These are phyloP conservation scores for Desoria tigrina DNA, from an alignment of 2,888 invertebrate species.

Conservation along the genomic window DNA sequence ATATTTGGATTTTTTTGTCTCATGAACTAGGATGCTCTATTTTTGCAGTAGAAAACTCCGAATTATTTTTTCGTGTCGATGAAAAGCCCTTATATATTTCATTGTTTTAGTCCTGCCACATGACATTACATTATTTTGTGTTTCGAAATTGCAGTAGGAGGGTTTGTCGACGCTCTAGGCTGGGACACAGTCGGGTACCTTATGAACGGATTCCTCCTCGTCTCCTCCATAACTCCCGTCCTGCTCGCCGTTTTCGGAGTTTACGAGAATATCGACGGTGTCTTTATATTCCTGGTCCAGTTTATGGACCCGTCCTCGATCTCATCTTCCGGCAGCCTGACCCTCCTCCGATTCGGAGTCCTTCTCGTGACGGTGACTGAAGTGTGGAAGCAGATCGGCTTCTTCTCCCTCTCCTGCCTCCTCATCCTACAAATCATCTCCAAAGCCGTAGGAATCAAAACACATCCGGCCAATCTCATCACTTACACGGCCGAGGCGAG, in stretches of 20 bases:
- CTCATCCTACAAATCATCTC: constrained; percentile 11
- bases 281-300: background rate
- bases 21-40: too few species aligned
- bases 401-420: constrained; percentile 16
- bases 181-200: constrained; percentile 6
- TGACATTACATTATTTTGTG: too few species aligned
- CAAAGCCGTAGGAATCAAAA: constrained; percentile 12
- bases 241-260: constrained; percentile 6
- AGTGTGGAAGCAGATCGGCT: constrained; percentile 19
- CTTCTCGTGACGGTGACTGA: constrained; percentile 5
- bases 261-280: constrained; percentile 8
- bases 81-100: too few species aligned
- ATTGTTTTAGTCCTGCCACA: too few species aligned
- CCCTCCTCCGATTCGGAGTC: background rate
- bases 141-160: background rate
- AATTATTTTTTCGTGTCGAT: too few species aligned
- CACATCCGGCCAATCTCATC: background rate
- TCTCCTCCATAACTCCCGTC: constrained; percentile 3
- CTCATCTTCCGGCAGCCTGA: background rate
- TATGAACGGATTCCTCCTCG: constrained; percentile 10
- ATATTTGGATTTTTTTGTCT: too few species aligned
- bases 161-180: constrained; percentile 3
- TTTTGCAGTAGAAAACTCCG: too few species aligned
- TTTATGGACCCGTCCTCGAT: background rate
- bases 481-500: background rate